Conservation (phyloP, 2,888 invertebrate species). For the Oeneis ivallda region DNA sequence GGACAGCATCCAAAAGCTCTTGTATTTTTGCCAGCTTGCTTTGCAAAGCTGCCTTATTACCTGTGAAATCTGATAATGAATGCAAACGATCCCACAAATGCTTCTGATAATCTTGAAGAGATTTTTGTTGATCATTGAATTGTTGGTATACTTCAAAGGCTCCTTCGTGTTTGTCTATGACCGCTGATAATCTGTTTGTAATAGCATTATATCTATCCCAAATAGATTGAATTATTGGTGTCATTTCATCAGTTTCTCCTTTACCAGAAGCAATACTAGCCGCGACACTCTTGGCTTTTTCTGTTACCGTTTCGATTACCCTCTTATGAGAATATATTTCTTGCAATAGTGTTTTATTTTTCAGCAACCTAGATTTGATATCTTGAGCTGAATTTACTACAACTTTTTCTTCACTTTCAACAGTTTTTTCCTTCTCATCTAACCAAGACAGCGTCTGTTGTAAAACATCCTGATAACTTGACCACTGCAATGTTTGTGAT, state of each 20-base stretch:
- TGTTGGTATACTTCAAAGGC: constrained; percentile 91
- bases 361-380: constrained; percentile 90
- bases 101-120: constrained; percentile 94
- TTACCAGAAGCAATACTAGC: constrained; percentile 80
- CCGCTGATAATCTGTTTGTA: constrained; percentile 83
- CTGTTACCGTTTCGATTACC: constrained; percentile 93
- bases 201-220: constrained; percentile 89
- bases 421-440: constrained; percentile 89
- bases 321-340: constrained; percentile 95
- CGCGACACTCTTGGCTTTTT: constrained; percentile 89
- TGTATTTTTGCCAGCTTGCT: constrained; percentile 89
- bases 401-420: constrained; percentile 86
- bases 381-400: constrained; percentile 91
- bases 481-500: constrained; percentile 90
- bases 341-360: constrained; percentile 92
- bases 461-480: constrained; percentile 92
- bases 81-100: constrained; percentile 94
- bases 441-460: constrained; percentile 93
- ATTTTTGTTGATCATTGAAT: constrained; percentile 92
- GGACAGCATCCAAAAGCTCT: constrained; percentile 89
- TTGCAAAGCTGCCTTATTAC: constrained; percentile 92
- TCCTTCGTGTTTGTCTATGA: constrained; percentile 88
- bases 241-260: constrained; percentile 83
- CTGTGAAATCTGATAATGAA: constrained; percentile 91
- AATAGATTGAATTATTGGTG: constrained; percentile 86